Percentiles rank a stretch among this genome's conserved stretches.
These are phyloP conservation scores for Drosophila imparisetae DNA, from an alignment of 2,888 invertebrate genomes.

Conservation along the genomic window DNA sequence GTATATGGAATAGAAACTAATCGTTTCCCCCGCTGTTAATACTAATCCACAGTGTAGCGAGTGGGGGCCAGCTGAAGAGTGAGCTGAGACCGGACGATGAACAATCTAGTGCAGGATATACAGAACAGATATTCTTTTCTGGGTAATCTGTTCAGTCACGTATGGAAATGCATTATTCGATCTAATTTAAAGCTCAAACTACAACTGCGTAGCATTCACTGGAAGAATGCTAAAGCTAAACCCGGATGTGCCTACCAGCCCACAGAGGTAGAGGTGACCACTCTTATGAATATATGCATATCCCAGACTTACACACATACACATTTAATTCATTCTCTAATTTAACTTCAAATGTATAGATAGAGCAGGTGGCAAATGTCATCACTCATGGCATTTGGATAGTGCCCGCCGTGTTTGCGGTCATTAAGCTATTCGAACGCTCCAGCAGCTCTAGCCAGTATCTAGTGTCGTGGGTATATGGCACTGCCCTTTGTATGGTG, in stretches of 20 bases:
- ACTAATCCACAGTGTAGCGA: slow-evolving; percentile 30
- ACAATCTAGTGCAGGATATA: slow-evolving; percentile 77
- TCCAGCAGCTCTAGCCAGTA: slow-evolving; percentile 91
- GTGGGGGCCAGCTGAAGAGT: slow-evolving; percentile 43
- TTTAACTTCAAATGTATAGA: slow-evolving; percentile 80
- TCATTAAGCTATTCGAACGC: slow-evolving; percentile 90
- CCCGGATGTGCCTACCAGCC: slow-evolving; percentile 93
- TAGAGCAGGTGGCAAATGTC: slow-evolving; percentile 96
- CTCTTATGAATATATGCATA: not conserved
- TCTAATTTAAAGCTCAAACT: slow-evolving; percentile 78
- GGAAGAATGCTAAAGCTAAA: slow-evolving; percentile 92
- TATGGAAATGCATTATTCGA: slow-evolving; percentile 82
- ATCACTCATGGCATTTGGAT: slow-evolving; percentile 96
- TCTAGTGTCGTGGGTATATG: slow-evolving; percentile 93
- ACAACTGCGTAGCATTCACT: slow-evolving; percentile 86
- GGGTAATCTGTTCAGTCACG: slow-evolving; percentile 80
- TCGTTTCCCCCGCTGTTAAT: not conserved
- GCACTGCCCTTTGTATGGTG: slow-evolving; percentile 92
- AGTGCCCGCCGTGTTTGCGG: slow-evolving; percentile 92
- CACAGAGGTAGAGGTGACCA: slow-evolving; percentile 87
- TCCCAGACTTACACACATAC: not conserved
- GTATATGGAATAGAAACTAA: not conserved
- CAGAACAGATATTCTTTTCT: slow-evolving; percentile 82
- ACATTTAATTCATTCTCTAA: slow-evolving; percentile 33
- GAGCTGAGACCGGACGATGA: slow-evolving; percentile 45